These are phyloP conservation scores for Vespertilio murinus DNA, from an alignment of 2,797 vertebrate genomes.

Conservation along the genomic window DNA sequence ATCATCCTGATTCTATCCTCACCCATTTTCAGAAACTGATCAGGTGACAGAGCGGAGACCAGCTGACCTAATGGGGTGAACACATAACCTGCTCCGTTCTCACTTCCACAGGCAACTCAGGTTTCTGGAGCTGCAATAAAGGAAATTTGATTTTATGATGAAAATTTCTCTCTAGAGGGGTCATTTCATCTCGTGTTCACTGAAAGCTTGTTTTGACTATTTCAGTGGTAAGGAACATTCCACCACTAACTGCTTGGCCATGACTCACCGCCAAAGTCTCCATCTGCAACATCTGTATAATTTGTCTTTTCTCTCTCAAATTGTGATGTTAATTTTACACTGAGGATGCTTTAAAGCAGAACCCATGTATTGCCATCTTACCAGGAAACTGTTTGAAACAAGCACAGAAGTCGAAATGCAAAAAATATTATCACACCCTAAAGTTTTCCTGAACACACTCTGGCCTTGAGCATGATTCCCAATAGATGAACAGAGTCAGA, in stretches of 20 bases:
- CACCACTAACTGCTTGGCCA: conserved; percentile 5
- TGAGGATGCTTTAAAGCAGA: conserved; percentile 47
- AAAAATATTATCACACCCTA: background rate
- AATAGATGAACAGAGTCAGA: conserved; percentile 47
- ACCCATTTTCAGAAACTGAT: background rate
- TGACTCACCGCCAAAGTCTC: conserved; percentile 63
- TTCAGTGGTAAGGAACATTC: conserved; percentile 54
- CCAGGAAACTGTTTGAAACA: background rate
- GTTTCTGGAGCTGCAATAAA: conserved; percentile 48
- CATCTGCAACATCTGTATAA: conserved; percentile 51
- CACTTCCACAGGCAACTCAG: background rate
- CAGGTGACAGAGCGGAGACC: background rate
- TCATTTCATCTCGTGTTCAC: conserved; percentile 60
- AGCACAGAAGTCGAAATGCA: background rate
- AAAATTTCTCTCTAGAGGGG: conserved; percentile 43
- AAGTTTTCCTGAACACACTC: background rate
- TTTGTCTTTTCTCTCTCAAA: conserved; percentile 54
- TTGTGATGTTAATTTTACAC: conserved; percentile 48
- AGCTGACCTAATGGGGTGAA: background rate
- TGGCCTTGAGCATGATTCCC: conserved; percentile 27
- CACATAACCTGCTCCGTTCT: background rate
- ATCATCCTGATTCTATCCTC: background rate
- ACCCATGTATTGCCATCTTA: background rate
- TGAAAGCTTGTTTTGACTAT: conserved; percentile 66
- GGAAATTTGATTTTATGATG: conserved; percentile 70